Percentiles rank a stretch among this genome's conserved stretches.
Conservation (phyloP, 2,797 vertebrate species). For the Enteromius afrohamiltoni region DNA sequence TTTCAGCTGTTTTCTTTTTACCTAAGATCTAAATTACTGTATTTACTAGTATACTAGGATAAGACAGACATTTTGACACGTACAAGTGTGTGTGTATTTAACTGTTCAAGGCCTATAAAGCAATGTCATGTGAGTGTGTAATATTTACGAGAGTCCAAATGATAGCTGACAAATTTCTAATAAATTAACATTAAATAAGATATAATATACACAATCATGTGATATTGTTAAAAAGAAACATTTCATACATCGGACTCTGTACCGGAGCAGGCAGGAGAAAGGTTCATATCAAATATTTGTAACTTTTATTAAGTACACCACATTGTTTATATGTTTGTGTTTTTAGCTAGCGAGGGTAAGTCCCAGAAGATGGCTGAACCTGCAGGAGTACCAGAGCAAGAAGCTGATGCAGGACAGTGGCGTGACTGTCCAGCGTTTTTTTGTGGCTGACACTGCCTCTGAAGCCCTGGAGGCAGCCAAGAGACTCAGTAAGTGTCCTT, state of each 20-base stretch:
- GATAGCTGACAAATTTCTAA: no score
- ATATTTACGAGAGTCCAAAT: neutral
- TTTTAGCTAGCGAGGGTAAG: conserved; percentile 80
- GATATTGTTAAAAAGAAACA: no score
- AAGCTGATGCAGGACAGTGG: conserved; percentile 97
- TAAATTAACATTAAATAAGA: no score
- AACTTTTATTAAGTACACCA: neutral
- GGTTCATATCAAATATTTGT: neutral
- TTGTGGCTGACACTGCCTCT: conserved; percentile 86
- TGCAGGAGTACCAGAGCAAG: conserved; percentile 99
- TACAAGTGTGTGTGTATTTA: neutral
- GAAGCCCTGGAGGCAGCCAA: conserved; percentile 93
- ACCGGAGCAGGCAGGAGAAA: neutral
- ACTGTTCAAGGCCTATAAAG: neutral
- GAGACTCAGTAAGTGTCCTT: conserved; percentile 87
- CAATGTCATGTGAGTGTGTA: neutral
- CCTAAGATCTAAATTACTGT: neutral
- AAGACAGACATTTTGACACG: neutral
- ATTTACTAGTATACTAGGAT: neutral
- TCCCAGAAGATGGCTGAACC: conserved; percentile 94
- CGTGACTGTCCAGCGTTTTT: conserved; percentile 95
- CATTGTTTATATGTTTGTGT: conserved; percentile 18
- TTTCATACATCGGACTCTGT: no score
- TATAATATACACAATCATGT: neutral
- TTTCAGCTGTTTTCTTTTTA: no score